Percentiles rank a stretch among this genome's conserved stretches.
Evolutionary conservation across 2,797 vertebrate genomes (phyloP).

Genomic region (Alouatta caraya): DNA sequence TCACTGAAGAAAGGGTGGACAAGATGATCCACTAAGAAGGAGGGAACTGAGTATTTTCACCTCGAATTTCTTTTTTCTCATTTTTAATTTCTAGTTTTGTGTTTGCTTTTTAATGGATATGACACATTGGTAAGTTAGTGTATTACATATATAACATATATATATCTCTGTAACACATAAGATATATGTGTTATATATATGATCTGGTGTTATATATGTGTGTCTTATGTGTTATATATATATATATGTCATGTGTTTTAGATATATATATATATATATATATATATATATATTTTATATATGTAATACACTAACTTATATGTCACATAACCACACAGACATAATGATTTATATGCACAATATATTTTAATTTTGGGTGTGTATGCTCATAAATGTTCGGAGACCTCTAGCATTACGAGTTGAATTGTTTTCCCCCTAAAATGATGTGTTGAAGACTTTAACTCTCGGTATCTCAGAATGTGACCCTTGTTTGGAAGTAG

Average conservation of each 20-base stretch:
- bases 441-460: neutral
- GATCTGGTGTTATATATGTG: no score
- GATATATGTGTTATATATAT: neutral
- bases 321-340: neutral
- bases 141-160: neutral
- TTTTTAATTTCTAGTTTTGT: constrained; percentile 1
- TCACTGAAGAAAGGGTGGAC: neutral
- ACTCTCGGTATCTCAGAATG: neutral
- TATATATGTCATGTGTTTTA: no score
- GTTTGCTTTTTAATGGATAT: neutral
- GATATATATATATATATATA: no score
- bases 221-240: no score
- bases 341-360: neutral
- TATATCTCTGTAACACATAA: neutral
- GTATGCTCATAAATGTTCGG: neutral
- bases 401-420: neutral
- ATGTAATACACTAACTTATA: no score
- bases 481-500: neutral
- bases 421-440: neutral
- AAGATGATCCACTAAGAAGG: no score
- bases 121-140: neutral
- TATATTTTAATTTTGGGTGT: neutral
- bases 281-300: no score
- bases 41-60: neutral
- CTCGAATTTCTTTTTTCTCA: neutral